Evolutionary conservation across 1,140 invertebrate genomes (phyloP), one percentile per base, ranked within the genome.

Genomic region (Aphelinus certus): DNA sequence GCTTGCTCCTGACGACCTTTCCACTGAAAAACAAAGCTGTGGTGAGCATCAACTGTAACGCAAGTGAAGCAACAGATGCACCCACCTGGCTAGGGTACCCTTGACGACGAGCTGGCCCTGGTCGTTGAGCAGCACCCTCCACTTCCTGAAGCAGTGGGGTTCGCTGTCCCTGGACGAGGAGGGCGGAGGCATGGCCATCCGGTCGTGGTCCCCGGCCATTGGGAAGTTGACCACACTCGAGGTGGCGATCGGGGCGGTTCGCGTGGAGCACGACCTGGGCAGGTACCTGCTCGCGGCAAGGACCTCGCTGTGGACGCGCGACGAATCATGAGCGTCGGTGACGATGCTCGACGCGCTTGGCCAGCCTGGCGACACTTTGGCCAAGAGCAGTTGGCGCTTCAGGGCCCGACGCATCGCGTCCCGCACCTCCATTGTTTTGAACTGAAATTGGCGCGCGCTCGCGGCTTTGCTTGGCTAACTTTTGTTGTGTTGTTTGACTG

Each of bases 111-210:
- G 67, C 7, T 83, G 66, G 3, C 74, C 75, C 9, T 79, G 58
- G 7, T 79, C 62, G 58, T 84, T 84, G 48, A 87, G 73, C 7
- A 75, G 61, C 42, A 86, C 79, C 73, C 58, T 81, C 85, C 85
- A 87, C 43, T 49, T 62, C 10, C 45, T 76, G 56, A 43, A 6
- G 26, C 1, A 58, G 60, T 7, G 26, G 1, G 5, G 49, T 0
- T 43, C 2, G 3, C 49, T 5, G 3, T 7, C 48, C 53, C 51
- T n/a, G 3, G 74, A 7, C 56, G 43, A 49, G 2, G 6, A 73
- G 5, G 82, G 82, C 9, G 84, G 84, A 57, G 83, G 82, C 83
- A 84, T 85, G 7, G 78, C 51, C 7, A 45, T 48, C 7, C 10
- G 46, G 69, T 82, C 79, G 6, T 57, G 10, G 2, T 69, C 6